Conservation (phyloP, 2,113 vertebrate species). For the Gopherus flavomarginatus region DNA sequence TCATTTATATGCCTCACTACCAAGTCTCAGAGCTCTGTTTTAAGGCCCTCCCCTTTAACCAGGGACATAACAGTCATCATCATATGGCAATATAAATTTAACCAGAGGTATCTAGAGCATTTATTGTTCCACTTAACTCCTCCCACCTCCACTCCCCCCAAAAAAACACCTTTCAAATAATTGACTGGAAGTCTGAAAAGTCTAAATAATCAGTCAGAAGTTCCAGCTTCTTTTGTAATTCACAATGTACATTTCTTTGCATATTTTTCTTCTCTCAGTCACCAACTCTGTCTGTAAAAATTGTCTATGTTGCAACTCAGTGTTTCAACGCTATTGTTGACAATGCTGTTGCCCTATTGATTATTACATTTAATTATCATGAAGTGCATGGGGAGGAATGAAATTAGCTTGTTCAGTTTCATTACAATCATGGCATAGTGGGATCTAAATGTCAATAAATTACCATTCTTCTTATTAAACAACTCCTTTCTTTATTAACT, state of each 20-base stretch:
- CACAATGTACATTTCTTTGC: not conserved
- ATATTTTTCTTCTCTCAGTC: not conserved
- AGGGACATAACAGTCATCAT: not conserved
- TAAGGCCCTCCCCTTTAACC: not conserved
- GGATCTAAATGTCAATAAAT: conserved; percentile 70
- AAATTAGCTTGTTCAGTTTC: conserved; percentile 61
- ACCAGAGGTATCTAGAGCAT: not conserved
- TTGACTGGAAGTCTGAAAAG: not conserved
- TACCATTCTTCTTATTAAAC: conserved; percentile 67
- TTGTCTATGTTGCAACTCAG: conserved; percentile 11
- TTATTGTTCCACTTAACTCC: not conserved
- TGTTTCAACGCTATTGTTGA: conserved; percentile 34
- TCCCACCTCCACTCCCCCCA: no score
- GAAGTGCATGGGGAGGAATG: conserved; percentile 12
- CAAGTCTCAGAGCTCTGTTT: not conserved
- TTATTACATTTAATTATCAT: conserved; percentile 69
- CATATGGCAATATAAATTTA: not conserved
- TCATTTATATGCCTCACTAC: not conserved
- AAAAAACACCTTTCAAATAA: not conserved
- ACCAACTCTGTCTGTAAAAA: conserved; percentile 13
- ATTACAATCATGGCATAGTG: conserved; percentile 50
- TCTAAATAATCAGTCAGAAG: not conserved
- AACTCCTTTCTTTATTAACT: conserved; percentile 65
- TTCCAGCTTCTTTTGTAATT: not conserved
- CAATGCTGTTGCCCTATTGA: conserved; percentile 49